Conservation (phyloP, 2,888 invertebrate species). For the Hartigia nigra region DNA sequence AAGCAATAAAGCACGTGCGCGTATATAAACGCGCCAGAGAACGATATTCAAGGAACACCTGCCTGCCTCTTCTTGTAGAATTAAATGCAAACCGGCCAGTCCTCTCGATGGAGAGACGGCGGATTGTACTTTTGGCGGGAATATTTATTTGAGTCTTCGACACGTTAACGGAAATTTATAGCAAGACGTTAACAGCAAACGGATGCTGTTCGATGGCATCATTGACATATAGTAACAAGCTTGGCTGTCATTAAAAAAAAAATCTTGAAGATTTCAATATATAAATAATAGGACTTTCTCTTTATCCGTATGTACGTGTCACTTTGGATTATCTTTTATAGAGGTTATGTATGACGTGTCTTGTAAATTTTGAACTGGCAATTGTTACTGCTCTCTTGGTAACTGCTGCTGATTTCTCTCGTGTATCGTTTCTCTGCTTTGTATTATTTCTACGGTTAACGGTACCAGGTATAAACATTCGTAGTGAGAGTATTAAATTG, state of each 20-base stretch:
- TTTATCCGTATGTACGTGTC: background rate
- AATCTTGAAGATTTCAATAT: background rate
- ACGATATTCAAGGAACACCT: conserved; percentile 55
- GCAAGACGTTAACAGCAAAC: background rate
- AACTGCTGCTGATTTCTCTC: background rate
- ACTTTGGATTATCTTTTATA: background rate
- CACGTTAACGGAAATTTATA: background rate
- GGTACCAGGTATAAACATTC: conserved; percentile 26
- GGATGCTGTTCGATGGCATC: background rate
- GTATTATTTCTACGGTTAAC: background rate
- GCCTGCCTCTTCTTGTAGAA: conserved; percentile 26
- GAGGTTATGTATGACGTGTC: background rate
- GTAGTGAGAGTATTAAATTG: conserved; percentile 33
- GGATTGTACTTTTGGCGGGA: background rate
- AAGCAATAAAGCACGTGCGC: conserved; percentile 62
- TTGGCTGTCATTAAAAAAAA: background rate
- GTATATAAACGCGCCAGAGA: conserved; percentile 54
- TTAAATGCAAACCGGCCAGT: background rate
- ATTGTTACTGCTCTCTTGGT: background rate
- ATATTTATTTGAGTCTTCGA: background rate
- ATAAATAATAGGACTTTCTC: background rate
- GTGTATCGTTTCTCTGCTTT: background rate
- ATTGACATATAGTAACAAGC: background rate
- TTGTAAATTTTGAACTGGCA: background rate
- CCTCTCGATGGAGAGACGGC: background rate